Base-by-base conservation (phyloP, 2,888 invertebrate genomes). In the Listrodromus nycthemerus region DNA sequence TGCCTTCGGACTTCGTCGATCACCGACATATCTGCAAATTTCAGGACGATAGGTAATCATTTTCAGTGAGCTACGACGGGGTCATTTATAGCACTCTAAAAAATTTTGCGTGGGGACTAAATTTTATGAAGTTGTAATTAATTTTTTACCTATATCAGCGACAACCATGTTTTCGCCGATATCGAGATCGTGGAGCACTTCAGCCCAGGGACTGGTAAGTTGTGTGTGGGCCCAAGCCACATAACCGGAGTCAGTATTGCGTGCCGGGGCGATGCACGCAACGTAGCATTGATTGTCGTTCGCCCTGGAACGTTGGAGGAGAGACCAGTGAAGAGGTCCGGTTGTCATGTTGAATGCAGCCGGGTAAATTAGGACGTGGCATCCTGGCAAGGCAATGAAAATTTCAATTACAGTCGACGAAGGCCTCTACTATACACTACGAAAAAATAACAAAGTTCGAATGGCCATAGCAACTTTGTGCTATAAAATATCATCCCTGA, bases 321-420 rank as follows among this genome's bases (percentile, higher is more conserved):
- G 93, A 91, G 98, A 97, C 98, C 98, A 99, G 93, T 99, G 99
- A 77, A 96, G 94, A 0, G 98, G 98, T 0, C 99, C 99, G 0
- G 99, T 99, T 1, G 98, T 98, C 97, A 97, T 97, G 94, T 98
- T 99, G 94, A 99, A 99, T 1, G 99, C 98, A 33, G 97, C 98
- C 0, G 99, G 99, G 94, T 98, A 99, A 30, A 99, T 94, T 37
- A 99, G 94, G 89, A 99, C 93, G 76, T 97, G 95, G 90, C 98
- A 98, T 0, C 97, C 98, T 96, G 89, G 10, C n/a, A 58, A 50
- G 37, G 77, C 52, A 91, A 81, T 41, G 19, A 45, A 52, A 70
- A 16, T 76, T 74, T 45, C n/a, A 50, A 41, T 21, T 19, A 37
- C 19, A 50, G 63, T 27, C 21, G 70, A 55, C 52, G 2, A 69